Base-by-base conservation (phyloP, 2,113 vertebrate genomes). In the Amblyornis subalaris region DNA sequence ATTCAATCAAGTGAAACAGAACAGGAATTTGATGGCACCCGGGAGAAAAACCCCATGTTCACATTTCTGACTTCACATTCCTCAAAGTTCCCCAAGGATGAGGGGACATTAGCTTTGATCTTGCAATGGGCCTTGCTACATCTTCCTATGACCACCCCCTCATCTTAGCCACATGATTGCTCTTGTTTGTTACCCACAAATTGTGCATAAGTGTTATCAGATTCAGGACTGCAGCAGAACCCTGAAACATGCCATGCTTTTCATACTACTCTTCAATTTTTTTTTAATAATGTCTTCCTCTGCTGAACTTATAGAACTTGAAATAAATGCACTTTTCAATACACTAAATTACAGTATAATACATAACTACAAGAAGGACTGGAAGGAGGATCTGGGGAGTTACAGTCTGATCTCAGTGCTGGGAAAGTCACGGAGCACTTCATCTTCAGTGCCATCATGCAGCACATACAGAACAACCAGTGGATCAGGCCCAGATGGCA, bases 1-100 rank as follows among this genome's bases (percentile, higher is more conserved):
- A 31, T 81, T 88, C 66, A 94, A 14, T 72, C 42, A 84, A 87
- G 45, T 64, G 80, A 84, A 95, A 95, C n/a, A 80, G 22, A 85
- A 73, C 36, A 83, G 67, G 64, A 83, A 88, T 80, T 69, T 73
- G 54, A 73, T 80, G 65, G 47, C 24, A 74, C 19, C 25, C 64
- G 47, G 17, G 51, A 78, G 87, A 87, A 83, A 90, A 92, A 71
- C 31, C 25, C 35, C 18, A 10, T 53, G 83, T 57, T 88, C 62
- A 92, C 53, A 54, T 83, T 79, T 85, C 66, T 57, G 40, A 50
- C 20, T 90, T 58, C 64, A 73, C 54, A 50, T 61, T 83, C 23
- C 38, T 83, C 58, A 23, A n/a, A 80, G 35, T 13, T 90, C 42
- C n/a, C 60, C n/a, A n/a, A 1, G 3, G 51, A 61, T 23, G 25